phyloP scores from a whole-genome alignment of 2,888 invertebrate species.

The Herminia tarsipennalis region DNA sequence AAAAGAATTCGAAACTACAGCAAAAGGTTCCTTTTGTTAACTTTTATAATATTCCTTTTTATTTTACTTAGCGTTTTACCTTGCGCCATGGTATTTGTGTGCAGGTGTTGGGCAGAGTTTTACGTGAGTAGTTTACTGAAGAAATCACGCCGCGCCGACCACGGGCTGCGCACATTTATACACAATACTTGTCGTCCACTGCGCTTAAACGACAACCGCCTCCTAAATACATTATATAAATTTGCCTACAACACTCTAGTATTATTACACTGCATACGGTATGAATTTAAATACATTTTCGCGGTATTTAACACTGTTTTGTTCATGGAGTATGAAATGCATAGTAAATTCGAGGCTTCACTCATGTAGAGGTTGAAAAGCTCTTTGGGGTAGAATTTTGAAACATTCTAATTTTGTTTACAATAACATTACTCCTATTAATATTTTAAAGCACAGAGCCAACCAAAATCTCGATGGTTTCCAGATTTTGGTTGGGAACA shows the following conservation, averaged over 20 bases:
- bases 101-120: conserved; percentile 68
- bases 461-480: too few species aligned
- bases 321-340: too few species aligned
- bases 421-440: too few species aligned
- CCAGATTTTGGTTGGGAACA: too few species aligned
- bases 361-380: too few species aligned
- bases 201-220: conserved; percentile 15
- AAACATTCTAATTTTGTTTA: too few species aligned
- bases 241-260: conserved; percentile 8
- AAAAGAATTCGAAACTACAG: conserved; percentile 3
- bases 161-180: conserved; percentile 39
- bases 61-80: conserved; percentile 1
- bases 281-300: too few species aligned
- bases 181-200: conserved; percentile 39
- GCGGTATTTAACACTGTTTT: too few species aligned
- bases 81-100: conserved; percentile 42
- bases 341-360: too few species aligned
- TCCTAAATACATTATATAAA: conserved; percentile 23
- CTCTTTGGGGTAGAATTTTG: too few species aligned
- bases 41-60: neutral
- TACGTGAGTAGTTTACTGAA: conserved; percentile 75
- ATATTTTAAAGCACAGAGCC: too few species aligned
- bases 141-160: conserved; percentile 63
- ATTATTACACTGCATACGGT: neutral
- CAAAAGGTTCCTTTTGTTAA: neutral